Conservation (phyloP, 2,113 vertebrate species). For the Eidolon helvum region DNA sequence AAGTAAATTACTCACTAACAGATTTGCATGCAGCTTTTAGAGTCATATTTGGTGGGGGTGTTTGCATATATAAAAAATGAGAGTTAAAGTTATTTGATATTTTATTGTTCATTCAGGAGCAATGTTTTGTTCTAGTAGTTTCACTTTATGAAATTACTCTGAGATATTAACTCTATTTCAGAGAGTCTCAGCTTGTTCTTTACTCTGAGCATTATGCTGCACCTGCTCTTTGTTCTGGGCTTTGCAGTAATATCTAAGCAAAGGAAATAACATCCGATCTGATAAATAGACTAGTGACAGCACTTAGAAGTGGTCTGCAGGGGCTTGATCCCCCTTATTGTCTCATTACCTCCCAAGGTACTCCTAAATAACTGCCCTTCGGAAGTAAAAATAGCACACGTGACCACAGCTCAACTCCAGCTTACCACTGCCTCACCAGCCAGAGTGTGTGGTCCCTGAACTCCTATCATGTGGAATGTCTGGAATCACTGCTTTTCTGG, state of each 20-base stretch:
- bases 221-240: not conserved
- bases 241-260: not conserved
- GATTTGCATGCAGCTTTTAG: not conserved
- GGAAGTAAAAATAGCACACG: not conserved
- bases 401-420: not conserved
- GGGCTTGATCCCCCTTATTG: not conserved
- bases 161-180: not conserved
- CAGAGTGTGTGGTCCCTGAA: no score
- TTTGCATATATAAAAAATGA: slow-evolving; percentile 8
- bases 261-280: not conserved
- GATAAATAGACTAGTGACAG: not conserved
- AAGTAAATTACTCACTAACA: not conserved
- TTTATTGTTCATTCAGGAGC: slow-evolving; percentile 43
- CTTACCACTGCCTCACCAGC: not conserved
- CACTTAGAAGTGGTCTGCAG: not conserved
- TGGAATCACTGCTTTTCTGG: not conserved
- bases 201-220: not conserved
- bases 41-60: not conserved
- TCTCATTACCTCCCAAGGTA: not conserved
- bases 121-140: not conserved
- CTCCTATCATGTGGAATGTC: not conserved
- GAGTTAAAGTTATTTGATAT: not conserved
- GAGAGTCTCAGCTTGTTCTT: not conserved
- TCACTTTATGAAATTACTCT: slow-evolving; percentile 41
- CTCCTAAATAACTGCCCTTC: not conserved